Base-by-base conservation (phyloP, 1,140 invertebrate species). In the Lordiphosa stackelbergi region DNA sequence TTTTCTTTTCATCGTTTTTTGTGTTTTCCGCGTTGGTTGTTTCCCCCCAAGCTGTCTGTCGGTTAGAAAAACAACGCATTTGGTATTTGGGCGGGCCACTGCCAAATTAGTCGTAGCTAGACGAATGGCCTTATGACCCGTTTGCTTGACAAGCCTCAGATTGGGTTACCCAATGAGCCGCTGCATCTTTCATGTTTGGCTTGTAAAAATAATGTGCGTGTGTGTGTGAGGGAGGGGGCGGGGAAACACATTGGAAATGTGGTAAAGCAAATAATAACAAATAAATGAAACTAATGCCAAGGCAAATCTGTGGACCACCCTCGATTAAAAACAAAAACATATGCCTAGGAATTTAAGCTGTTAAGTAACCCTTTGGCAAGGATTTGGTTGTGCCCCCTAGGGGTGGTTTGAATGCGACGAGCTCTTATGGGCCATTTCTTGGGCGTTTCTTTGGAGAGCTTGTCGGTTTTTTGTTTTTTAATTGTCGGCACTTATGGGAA, bases 211-310 rank as follows among this genome's bases (percentile, higher is more conserved):
- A 66, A 69, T 12, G 38, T 40, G 22, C 19, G 37, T 4, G 24
- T 13, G 9, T n/a, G 8, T 19, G 28, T 8, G 8, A 7, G 12
- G 11, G 34, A 22, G 24, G 11, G 22, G 6, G 40, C 16, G 1
- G 35, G 31, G 46, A 37, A 62, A 53, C 63, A 47, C 62, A 65
- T 79, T 69, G 58, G 70, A 81, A 73, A 81, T 74, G 75, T 28
- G 43, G 71, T 69, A 81, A 81, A 58, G 53, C 57, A 81, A 83
- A 81, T 75, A 81, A 81, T 68, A 81, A 81, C 72, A 81, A 81
- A 61, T 69, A 62, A 56, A 66, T 77, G 66, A 75, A 75, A 74
- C 73, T 74, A 75, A 73, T 72, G 69, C 69, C 58, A 53, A 28
- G 69, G 7, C 6, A 53, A 54, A 55, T 43, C 53, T 34, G n/a